Evolutionary conservation across 2,888 invertebrate genomes (phyloP).

Genomic region (Ectemnius lituratus): DNA sequence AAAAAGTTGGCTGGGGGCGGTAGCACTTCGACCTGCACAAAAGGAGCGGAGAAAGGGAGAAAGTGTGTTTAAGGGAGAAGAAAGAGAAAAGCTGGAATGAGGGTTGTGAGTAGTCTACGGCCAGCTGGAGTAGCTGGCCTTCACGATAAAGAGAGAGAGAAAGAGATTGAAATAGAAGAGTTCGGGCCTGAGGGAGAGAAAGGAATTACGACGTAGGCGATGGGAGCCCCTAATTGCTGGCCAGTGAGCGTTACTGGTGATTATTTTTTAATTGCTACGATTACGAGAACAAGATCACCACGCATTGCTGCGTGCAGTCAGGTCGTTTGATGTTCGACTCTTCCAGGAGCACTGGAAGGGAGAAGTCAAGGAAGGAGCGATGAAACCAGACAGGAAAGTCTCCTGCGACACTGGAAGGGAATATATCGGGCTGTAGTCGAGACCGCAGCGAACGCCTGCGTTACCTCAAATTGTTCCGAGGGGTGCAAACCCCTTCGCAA

Average conservation of each 20-base stretch:
- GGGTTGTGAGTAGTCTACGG: conserved; percentile 37
- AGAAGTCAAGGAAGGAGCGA: conserved; percentile 11
- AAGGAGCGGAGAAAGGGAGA: conserved; percentile 11
- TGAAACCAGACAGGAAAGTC: conserved; percentile 9
- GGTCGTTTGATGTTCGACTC: conserved; percentile 55
- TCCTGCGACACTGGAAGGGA: conserved; percentile 23
- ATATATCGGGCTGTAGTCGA: neutral
- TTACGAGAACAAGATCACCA: conserved; percentile 65
- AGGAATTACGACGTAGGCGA: conserved; percentile 65
- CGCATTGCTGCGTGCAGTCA: conserved; percentile 51
- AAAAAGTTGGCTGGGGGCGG: neutral
- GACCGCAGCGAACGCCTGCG: too few species aligned
- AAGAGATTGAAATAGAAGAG: neutral
- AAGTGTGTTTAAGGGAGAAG: conserved; percentile 25
- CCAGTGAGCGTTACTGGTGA: conserved; percentile 65
- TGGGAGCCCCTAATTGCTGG: conserved; percentile 69
- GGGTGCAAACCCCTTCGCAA: too few species aligned
- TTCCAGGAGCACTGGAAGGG: conserved; percentile 18
- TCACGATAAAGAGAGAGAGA: neutral
- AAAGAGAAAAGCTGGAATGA: conserved; percentile 25
- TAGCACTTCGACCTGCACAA: neutral
- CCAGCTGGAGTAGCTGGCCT: conserved; percentile 1
- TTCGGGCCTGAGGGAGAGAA: conserved; percentile 16
- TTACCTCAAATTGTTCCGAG: too few species aligned
- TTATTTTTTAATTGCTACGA: conserved; percentile 74